phyloP scores from a whole-genome alignment of 2,797 vertebrate species.

The Cephalopachus bancanus region DNA sequence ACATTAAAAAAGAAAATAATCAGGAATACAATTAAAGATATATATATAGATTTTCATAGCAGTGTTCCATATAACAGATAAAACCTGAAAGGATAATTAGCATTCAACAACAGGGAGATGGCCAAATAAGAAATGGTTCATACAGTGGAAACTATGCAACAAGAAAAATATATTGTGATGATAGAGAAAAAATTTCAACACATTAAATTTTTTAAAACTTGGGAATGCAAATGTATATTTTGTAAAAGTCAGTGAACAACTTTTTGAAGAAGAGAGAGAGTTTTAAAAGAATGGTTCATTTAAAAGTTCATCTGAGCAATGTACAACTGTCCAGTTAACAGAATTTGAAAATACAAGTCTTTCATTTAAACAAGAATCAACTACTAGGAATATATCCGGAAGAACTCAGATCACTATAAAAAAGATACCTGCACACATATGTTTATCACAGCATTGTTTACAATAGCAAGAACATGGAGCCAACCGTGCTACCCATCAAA shows the following conservation, averaged over 20 bases:
- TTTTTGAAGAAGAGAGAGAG: neutral
- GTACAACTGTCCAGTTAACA: neutral
- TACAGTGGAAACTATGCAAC: neutral
- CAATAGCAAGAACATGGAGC: no score
- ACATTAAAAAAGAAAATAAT: constrained; percentile 28
- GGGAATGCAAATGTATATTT: neutral
- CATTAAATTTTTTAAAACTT: neutral
- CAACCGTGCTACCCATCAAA: no score
- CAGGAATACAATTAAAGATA: neutral
- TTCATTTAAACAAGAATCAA: neutral
- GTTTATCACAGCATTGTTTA: no score
- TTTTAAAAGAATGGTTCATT: constrained; percentile 6
- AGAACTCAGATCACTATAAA: no score
- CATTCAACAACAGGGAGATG: neutral
- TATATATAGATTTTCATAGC: neutral
- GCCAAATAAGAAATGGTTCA: neutral
- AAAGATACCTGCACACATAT: no score
- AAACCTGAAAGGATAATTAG: constrained; percentile 13
- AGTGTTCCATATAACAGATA: neutral
- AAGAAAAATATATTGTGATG: constrained; percentile 33
- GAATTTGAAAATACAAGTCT: neutral
- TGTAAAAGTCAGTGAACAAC: neutral
- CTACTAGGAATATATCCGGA: no score
- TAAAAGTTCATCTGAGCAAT: neutral
- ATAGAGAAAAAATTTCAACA: neutral